These are phyloP conservation scores for Melieria omissa DNA, from an alignment of 2,888 invertebrate genomes.

Conservation along the genomic window DNA sequence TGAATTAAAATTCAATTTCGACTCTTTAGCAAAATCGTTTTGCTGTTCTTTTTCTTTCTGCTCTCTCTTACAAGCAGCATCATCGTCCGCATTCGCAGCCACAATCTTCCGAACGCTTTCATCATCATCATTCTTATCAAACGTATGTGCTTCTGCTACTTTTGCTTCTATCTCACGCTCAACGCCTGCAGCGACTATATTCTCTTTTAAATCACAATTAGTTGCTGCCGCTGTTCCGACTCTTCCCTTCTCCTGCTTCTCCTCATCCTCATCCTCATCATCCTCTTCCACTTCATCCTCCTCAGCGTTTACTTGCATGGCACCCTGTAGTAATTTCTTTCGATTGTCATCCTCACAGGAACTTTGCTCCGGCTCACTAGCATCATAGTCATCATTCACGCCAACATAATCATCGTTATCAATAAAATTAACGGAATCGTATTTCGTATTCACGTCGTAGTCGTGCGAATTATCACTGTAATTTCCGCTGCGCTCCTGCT, in stretches of 20 bases:
- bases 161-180: constrained; percentile 11
- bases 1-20: constrained; percentile 38
- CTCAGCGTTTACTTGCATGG: constrained; percentile 11
- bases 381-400: constrained; percentile 22
- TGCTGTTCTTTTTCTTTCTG: constrained; percentile 45
- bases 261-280: constrained; percentile 1
- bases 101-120: constrained; percentile 34
- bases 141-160: constrained; percentile 9
- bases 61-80: constrained; percentile 14
- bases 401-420: constrained; percentile 12
- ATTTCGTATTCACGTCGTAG: constrained; percentile 15
- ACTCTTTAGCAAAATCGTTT: constrained; percentile 52
- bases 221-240: constrained; percentile 17
- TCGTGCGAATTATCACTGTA: constrained; percentile 30
- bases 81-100: constrained; percentile 32
- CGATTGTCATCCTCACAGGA: constrained; percentile 29
- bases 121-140: constrained; percentile 11
- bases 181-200: constrained; percentile 16
- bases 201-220: constrained; percentile 17
- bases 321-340: constrained; percentile 34
- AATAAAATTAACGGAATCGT: not conserved
- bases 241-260: constrained; percentile 25
- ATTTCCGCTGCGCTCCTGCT: constrained; percentile 14
- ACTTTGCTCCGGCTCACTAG: constrained; percentile 28
- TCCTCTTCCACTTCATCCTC: constrained; percentile 7